phyloP scores from a whole-genome alignment of 2,113 vertebrate species.

The Cyphomyrus plagiostoma region DNA sequence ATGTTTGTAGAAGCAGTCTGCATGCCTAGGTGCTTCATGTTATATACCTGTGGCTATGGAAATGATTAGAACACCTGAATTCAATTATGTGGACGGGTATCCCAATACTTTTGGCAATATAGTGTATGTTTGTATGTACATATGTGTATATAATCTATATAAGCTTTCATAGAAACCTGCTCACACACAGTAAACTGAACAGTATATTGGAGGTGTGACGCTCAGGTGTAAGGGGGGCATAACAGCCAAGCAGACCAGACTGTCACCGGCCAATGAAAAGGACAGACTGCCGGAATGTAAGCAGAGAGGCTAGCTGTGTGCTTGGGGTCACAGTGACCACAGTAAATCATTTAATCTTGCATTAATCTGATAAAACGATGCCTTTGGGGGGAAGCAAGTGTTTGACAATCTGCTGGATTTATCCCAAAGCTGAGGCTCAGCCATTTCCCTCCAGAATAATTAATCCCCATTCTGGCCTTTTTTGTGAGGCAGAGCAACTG shows the following conservation, averaged over 20 bases:
- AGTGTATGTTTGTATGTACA: neutral
- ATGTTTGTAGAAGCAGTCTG: too few species aligned
- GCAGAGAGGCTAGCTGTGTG: neutral
- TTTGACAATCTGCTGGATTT: slow-evolving; percentile 20
- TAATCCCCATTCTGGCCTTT: neutral
- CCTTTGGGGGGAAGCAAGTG: slow-evolving; percentile 1
- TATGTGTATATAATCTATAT: neutral
- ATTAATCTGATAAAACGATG: slow-evolving; percentile 8
- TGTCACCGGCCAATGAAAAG: neutral
- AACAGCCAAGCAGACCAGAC: neutral
- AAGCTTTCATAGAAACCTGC: neutral
- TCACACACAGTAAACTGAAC: neutral
- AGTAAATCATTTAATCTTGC: slow-evolving; percentile 20
- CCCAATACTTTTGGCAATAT: too few species aligned
- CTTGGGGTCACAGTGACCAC: neutral
- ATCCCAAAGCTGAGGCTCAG: neutral
- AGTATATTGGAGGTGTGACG: neutral
- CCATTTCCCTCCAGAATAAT: neutral
- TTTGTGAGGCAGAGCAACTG: neutral
- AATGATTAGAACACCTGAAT: too few species aligned
- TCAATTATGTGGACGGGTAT: too few species aligned
- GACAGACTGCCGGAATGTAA: neutral
- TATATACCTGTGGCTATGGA: too few species aligned
- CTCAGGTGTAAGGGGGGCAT: neutral
- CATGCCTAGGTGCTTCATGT: too few species aligned